Conservation (phyloP, 2,113 vertebrate species). For the Sterrhoptilus dennistouni region DNA sequence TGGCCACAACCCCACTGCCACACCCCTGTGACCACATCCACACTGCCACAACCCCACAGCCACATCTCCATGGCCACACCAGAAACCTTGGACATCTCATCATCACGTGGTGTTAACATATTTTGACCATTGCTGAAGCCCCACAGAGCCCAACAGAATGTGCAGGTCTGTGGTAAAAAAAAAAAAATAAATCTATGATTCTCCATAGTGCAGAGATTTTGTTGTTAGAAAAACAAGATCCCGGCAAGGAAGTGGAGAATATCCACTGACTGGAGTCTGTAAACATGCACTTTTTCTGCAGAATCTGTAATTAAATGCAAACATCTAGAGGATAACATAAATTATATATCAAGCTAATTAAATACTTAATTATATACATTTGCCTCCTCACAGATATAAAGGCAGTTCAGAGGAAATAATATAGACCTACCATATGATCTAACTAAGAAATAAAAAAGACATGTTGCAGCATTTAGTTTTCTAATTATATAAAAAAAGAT, state of each 20-base stretch:
- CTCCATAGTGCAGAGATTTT: neutral
- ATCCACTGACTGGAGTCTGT: neutral
- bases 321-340: slow-evolving; percentile 12
- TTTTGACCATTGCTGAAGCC: neutral
- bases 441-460: neutral
- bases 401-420: neutral
- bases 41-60: too few relatives aligned
- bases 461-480: neutral
- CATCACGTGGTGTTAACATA: fast-evolving
- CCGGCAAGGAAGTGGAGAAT: neutral
- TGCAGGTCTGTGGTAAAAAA: neutral
- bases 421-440: neutral
- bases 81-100: neutral
- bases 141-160: neutral
- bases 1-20: too few relatives aligned
- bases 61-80: neutral
- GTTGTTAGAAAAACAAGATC: neutral
- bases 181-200: neutral
- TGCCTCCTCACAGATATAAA: neutral
- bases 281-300: neutral
- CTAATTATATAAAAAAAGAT: neutral
- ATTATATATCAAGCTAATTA: neutral
- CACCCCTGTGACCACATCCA: neutral
- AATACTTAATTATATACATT: neutral
- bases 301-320: slow-evolving; percentile 11